These are phyloP conservation scores for Scomber scombrus DNA, from an alignment of 2,113 vertebrate genomes.

Conservation along the genomic window DNA sequence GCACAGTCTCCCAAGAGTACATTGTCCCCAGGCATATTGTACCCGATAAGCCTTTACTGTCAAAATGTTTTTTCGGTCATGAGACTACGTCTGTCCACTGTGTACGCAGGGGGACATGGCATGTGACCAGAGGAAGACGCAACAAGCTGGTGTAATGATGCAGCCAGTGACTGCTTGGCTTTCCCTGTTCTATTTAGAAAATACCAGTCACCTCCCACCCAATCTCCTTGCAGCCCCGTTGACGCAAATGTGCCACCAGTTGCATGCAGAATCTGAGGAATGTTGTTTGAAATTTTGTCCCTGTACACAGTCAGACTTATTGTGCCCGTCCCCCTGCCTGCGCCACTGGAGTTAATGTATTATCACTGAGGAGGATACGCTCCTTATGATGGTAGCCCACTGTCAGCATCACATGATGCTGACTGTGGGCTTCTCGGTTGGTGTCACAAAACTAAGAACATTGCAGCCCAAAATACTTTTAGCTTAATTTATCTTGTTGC, in stretches of 20 bases:
- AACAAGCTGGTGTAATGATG: constrained; percentile 76
- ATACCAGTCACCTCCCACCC: constrained; percentile 71
- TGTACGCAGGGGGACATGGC: constrained; percentile 66
- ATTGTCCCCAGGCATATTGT: constrained; percentile 59
- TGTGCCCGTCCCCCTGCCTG: constrained; percentile 35
- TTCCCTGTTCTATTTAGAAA: constrained; percentile 71
- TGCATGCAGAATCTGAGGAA: constrained; percentile 83
- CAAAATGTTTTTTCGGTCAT: constrained; percentile 71
- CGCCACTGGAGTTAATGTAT: constrained; percentile 25
- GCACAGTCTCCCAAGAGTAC: constrained; percentile 43
- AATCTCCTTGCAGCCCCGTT: constrained; percentile 67
- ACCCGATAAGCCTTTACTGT: constrained; percentile 55
- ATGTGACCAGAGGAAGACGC: constrained; percentile 78
- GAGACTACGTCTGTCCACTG: constrained; percentile 67
- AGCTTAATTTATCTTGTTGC: constrained; percentile 19
- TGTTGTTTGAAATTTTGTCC: constrained; percentile 76
- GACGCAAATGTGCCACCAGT: constrained; percentile 81
- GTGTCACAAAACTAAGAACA: constrained; percentile 4
- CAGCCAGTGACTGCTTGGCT: constrained; percentile 70
- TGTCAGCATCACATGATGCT: constrained; percentile 43
- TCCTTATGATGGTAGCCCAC: constrained; percentile 16
- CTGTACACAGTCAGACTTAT: constrained; percentile 61
- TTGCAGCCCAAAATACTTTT: constrained; percentile 8
- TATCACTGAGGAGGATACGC: constrained; percentile 43
- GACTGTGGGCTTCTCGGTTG: background rate